Base-by-base conservation (phyloP, 1,140 invertebrate species). In the Thalassaphorura encarpata region DNA sequence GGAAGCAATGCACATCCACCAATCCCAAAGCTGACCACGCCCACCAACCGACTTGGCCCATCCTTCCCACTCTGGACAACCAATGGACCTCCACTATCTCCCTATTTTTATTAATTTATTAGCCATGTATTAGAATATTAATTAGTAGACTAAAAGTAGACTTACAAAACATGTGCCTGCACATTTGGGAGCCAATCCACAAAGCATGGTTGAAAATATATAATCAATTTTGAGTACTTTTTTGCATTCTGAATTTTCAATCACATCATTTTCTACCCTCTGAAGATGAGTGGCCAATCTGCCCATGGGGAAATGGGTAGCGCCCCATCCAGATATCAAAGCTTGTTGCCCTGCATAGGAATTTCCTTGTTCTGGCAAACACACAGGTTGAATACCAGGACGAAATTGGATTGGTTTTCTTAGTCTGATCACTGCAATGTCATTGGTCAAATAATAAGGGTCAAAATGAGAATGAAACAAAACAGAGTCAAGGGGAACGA, bases 401-500 rank as follows among this genome's bases (percentile, higher is more conserved):
- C 65, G 61, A 58, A 72, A 75, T 6, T 52, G 49, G 0, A 75
- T 68, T 6, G 72, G 70, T 19, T 69, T 46, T 11, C 62, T 60
- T 1, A 76, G 61, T 51, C 71, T 66, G 1, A 77, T 66, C 4
- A 77, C 60, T n/a, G 75, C 75, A 24, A 77, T 75, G 58, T 77
- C 75, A 62, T 77, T 75, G 52, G 61, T 60, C 6, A 71, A 57
- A 3, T 69, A 64, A 43, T 70, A 70, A 5, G 70, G 69, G 57
- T 71, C 69, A 46, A 71, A 71, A 33, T 71, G 70, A 2, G 70
- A 70, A 56, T 71, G 70, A 43, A 69, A 71, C 26, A 69, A 48
- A 8, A 71, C 59, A 21, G 60, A 63, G 19, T 58, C 28, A n/a
- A 70, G 63, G 39, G 61, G 48, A 5, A 66, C 60, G 3, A 53